Conservation (phyloP, 2,888 invertebrate genomes). For the Odiellus spinosus region DNA sequence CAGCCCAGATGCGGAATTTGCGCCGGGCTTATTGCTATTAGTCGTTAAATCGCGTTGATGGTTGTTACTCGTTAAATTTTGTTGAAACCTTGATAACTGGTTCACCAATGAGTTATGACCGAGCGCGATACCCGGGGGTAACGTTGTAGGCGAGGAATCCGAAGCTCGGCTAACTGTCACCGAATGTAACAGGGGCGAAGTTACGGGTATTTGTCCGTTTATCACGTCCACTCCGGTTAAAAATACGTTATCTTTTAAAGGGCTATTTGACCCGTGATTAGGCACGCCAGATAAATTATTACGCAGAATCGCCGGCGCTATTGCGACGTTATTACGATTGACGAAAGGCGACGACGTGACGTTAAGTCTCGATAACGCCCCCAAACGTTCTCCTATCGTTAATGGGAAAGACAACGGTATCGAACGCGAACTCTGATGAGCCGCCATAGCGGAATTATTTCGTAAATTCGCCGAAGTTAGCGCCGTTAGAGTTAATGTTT, state of each 20-base stretch:
- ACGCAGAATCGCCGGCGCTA: too few relatives aligned
- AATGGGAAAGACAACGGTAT: background rate
- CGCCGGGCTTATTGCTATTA: too few relatives aligned
- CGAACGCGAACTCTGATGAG: background rate
- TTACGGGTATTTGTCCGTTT: constrained; percentile 2
- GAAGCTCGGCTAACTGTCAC: constrained; percentile 1
- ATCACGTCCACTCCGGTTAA: constrained; percentile 1
- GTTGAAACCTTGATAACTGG: too few relatives aligned
- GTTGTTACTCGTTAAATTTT: too few relatives aligned
- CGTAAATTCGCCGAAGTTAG: too few relatives aligned
- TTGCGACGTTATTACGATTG: background rate
- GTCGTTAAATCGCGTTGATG: too few relatives aligned
- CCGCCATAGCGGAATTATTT: too few relatives aligned
- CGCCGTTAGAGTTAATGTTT: too few relatives aligned
- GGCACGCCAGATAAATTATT: too few relatives aligned
- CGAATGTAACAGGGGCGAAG: constrained; percentile 4
- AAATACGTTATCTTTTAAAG: background rate
- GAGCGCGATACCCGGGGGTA: background rate
- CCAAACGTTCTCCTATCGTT: constrained; percentile 2
- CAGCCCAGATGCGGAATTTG: too few relatives aligned
- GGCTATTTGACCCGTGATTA: background rate
- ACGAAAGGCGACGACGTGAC: background rate
- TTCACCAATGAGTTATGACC: background rate
- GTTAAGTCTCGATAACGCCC: background rate
- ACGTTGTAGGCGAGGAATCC: background rate